Conservation (phyloP, 2,888 invertebrate genomes). For the Pecten maximus region DNA sequence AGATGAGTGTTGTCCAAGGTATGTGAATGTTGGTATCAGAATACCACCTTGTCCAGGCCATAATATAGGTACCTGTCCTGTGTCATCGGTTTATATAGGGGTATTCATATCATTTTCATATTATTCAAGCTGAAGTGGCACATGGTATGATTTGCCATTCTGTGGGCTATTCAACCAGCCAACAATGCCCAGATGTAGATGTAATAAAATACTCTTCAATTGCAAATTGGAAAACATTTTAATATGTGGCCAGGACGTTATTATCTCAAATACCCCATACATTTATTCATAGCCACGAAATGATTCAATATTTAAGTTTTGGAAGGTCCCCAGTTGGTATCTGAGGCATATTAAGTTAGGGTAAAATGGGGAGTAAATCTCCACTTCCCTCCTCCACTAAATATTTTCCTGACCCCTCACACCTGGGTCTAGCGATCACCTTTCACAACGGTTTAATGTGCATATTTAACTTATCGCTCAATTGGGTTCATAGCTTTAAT, state of each 20-base stretch:
- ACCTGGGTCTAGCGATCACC: background rate
- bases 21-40: background rate
- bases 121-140: slow-evolving; percentile 44
- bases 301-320: slow-evolving; percentile 36
- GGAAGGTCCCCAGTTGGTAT: background rate
- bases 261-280: slow-evolving; percentile 12
- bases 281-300: slow-evolving; percentile 38
- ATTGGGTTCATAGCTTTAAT: background rate
- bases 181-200: slow-evolving; percentile 44
- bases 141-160: slow-evolving; percentile 37
- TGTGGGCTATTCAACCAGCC: slow-evolving; percentile 6
- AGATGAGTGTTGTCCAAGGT: slow-evolving; percentile 26
- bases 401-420: background rate
- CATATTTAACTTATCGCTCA: slow-evolving; percentile 1
- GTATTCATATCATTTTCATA: slow-evolving; percentile 56
- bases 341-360: background rate
- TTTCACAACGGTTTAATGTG: background rate
- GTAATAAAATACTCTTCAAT: slow-evolving; percentile 47
- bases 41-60: background rate
- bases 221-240: slow-evolving; percentile 47
- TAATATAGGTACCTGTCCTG: background rate
- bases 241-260: slow-evolving; percentile 42
- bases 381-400: background rate
- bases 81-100: background rate
- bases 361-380: background rate